These are phyloP conservation scores for Macaria notata DNA, from an alignment of 2,888 invertebrate species.

Conservation along the genomic window DNA sequence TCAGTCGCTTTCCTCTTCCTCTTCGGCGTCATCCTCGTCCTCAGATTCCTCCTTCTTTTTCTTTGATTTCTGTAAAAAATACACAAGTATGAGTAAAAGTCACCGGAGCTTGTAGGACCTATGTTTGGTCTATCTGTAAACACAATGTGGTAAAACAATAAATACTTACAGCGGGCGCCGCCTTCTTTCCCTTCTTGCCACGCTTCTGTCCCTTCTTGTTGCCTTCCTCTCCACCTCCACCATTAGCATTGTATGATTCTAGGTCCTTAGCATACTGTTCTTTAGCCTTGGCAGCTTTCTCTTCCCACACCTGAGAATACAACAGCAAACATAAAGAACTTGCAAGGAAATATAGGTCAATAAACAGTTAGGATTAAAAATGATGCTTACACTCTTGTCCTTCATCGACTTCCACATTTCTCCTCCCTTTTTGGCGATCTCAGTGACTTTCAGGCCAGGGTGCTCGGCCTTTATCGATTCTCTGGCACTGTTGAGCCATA, in stretches of 20 bases:
- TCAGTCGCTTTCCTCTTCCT: constrained; percentile 86
- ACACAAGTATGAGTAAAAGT: neutral
- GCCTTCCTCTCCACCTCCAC: constrained; percentile 83
- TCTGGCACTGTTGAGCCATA: constrained; percentile 95
- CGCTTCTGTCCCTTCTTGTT: constrained; percentile 82
- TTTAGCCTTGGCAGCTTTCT: constrained; percentile 93
- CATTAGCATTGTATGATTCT: constrained; percentile 93
- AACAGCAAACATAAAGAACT: too few species aligned
- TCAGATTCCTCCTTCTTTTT: constrained; percentile 85
- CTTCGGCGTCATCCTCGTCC: constrained; percentile 80
- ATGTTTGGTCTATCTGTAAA: too few species aligned
- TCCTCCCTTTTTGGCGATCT: constrained; percentile 96
- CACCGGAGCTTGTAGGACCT: too few species aligned
- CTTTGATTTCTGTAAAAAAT: constrained; percentile 63
- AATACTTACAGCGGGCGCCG: constrained; percentile 66
- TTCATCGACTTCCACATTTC: constrained; percentile 96
- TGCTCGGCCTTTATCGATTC: constrained; percentile 94
- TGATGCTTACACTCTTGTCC: constrained; percentile 89
- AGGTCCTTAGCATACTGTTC: constrained; percentile 94
- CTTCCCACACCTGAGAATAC: constrained; percentile 91
- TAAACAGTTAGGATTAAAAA: constrained; percentile 1
- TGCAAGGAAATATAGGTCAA: too few species aligned
- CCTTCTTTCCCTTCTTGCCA: constrained; percentile 80
- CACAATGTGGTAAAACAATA: too few species aligned
- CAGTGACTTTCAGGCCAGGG: constrained; percentile 95